A percentile compares a stretch with the other conserved stretches of the same genome.
Evolutionary conservation across 1,140 invertebrate species (phyloP).

Genomic region (Mycetomoellerius zeteki): DNA sequence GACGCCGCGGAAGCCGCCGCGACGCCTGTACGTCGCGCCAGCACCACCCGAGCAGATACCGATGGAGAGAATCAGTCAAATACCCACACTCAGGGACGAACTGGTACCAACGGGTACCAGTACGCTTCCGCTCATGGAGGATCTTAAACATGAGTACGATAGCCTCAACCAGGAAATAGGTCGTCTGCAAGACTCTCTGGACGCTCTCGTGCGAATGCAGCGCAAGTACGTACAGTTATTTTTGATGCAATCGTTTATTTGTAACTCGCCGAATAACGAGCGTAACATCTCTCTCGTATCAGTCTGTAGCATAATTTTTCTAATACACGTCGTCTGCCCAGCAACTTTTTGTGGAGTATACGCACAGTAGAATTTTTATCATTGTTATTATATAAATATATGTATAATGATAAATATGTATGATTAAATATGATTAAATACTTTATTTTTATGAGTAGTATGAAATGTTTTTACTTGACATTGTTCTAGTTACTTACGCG

Average conservation of each 20-base stretch:
- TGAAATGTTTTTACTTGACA: background rate
- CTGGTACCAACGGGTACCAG: constrained; percentile 93
- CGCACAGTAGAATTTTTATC: background rate
- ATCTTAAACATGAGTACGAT: constrained; percentile 93
- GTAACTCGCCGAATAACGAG: background rate
- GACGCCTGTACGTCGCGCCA: constrained; percentile 83
- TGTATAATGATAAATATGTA: too few species aligned
- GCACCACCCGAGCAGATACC: constrained; percentile 83
- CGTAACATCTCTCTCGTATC: background rate
- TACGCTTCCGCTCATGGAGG: constrained; percentile 91
- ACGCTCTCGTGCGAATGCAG: constrained; percentile 94
- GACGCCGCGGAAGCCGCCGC: constrained; percentile 80
- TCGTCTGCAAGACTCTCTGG: constrained; percentile 94
- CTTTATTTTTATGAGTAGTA: background rate
- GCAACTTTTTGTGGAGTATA: background rate
- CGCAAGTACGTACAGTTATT: constrained; percentile 90
- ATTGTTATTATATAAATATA: background rate
- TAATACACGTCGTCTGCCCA: background rate
- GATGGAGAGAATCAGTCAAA: constrained; percentile 81
- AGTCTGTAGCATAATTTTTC: background rate
- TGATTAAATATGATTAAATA: background rate
- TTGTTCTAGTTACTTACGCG: background rate
- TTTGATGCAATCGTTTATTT: constrained; percentile 15
- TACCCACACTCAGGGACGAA: constrained; percentile 92
- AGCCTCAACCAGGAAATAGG: constrained; percentile 95